Conservation (phyloP, 2,113 vertebrate genomes). For the Tursiops truncatus region DNA sequence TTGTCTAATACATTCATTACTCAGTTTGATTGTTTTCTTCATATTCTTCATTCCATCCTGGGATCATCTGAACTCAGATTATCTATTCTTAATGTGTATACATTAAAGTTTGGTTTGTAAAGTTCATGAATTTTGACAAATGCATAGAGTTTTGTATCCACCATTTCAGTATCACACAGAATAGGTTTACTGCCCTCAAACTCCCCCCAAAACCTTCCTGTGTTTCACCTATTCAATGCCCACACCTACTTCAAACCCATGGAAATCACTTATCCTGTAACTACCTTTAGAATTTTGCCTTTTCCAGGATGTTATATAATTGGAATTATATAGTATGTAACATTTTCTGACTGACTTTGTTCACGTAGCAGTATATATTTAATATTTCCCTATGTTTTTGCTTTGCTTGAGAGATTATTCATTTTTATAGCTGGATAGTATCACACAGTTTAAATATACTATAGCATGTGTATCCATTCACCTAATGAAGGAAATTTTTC, state of each 20-base stretch:
- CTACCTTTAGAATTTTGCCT: neutral
- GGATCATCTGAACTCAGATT: neutral
- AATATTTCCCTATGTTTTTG: neutral
- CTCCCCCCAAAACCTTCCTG: no score
- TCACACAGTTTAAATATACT: neutral
- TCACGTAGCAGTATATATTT: neutral
- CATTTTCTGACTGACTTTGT: neutral
- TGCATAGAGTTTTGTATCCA: no score
- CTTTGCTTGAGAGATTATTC: neutral
- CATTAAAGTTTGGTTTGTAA: neutral
- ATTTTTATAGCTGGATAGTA: neutral
- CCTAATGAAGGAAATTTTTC: neutral
- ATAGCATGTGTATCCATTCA: neutral
- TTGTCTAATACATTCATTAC: no score
- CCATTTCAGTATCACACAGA: neutral
- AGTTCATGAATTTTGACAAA: neutral
- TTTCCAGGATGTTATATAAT: neutral
- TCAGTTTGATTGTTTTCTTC: neutral
- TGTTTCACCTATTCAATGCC: neutral
- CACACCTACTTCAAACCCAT: neutral
- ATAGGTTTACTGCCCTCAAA: neutral
- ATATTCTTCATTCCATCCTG: neutral
- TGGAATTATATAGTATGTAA: neutral
- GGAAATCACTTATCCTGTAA: neutral
- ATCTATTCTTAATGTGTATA: neutral